phyloP scores from a whole-genome alignment of 2,888 invertebrate genomes.

The Lycia hirtaria region DNA sequence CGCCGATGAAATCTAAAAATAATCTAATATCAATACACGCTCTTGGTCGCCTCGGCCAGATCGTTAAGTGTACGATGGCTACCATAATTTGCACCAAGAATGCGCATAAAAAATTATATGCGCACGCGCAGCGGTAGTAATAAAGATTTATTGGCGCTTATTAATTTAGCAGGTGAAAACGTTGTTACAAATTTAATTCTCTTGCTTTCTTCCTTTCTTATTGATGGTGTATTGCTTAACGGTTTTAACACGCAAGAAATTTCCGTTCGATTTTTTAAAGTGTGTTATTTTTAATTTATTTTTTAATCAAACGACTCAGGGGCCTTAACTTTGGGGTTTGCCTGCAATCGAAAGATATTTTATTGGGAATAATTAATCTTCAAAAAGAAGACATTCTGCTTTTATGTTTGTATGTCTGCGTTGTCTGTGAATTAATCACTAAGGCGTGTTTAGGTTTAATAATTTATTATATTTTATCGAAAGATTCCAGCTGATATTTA shows the following conservation, averaged over 20 bases:
- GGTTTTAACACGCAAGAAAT: not conserved
- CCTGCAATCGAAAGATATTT: no score
- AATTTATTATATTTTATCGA: no score
- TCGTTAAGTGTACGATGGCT: not conserved
- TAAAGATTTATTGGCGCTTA: constrained; percentile 10
- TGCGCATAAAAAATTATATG: constrained; percentile 3
- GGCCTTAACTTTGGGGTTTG: no score
- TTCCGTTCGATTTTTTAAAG: not conserved
- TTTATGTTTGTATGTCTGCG: no score
- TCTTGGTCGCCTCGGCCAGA: not conserved
- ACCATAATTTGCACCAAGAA: constrained; percentile 2
- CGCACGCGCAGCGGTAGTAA: constrained; percentile 7
- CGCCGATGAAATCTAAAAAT: not conserved
- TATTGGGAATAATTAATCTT: no score
- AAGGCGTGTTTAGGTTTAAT: no score
- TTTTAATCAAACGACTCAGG: no score
- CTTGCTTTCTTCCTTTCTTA: constrained; percentile 5
- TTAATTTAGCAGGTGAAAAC: constrained; percentile 4
- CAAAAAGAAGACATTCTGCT: no score
- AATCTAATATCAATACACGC: not conserved
- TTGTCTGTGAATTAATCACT: no score
- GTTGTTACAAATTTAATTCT: not conserved
- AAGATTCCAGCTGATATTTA: no score
- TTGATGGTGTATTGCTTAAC: not conserved
- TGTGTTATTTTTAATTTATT: no score